Conservation (phyloP, 2,113 vertebrate genomes). For the Strix uralensis region DNA sequence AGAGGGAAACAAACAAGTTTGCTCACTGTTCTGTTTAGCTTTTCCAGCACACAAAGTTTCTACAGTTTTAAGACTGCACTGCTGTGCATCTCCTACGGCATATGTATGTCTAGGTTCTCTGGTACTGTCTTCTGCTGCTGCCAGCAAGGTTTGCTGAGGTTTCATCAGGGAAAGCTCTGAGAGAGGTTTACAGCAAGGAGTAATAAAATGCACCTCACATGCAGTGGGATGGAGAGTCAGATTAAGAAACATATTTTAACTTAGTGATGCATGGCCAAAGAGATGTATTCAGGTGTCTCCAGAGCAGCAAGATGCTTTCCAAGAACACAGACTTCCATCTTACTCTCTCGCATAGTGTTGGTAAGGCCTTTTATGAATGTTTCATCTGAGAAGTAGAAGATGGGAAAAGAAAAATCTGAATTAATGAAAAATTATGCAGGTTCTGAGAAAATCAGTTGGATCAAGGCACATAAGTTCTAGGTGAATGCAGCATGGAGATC, state of each 20-base stretch:
- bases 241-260: not conserved
- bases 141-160: not conserved
- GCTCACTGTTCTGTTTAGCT: not conserved
- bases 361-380: not conserved
- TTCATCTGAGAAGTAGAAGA: not conserved
- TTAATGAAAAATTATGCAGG: not conserved
- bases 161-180: not conserved
- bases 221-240: not conserved
- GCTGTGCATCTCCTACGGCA: not conserved
- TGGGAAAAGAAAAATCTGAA: not conserved
- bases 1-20: conserved; percentile 60
- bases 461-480: not conserved
- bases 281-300: not conserved
- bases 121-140: not conserved
- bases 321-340: not conserved
- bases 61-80: not conserved
- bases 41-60: conserved; percentile 32
- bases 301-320: not conserved
- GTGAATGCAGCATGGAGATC: not conserved
- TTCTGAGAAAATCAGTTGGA: not conserved
- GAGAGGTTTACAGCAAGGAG: not conserved
- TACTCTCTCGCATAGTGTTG: not conserved
- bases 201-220: not conserved
- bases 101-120: not conserved
- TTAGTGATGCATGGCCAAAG: not conserved